Evolutionary conservation across 2,797 vertebrate species (phyloP), one percentile per base, ranked within the genome.

Genomic region (Eleutherodactylus coqui): DNA sequence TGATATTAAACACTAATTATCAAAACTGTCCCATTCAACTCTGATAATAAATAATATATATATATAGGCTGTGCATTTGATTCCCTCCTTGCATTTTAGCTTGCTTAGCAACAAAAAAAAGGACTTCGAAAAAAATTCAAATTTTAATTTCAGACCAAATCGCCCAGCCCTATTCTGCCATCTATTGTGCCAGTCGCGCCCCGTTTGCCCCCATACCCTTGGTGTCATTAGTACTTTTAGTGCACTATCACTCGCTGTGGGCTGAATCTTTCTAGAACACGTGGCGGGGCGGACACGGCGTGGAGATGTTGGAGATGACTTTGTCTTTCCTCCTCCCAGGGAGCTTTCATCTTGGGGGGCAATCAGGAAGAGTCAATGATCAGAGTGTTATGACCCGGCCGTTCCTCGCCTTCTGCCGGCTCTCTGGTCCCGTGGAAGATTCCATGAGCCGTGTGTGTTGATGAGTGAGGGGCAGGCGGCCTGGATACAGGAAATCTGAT

Each of bases 401-500:
- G 64, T 60, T 60, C 58, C 49, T 45, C 36, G 6, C 17, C 14
- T 58, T 85, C 62, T 79, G 55, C 82, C 60, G 82, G 51, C 49
- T 21, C 69, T 4, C 51, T n/a, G 67, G 36, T 79, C 75, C 49
- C 17, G n/a, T 85, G 84, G 83, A 67, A 79, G 76, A 79, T 79
- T 85, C 84, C 76, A 43, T 70, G 34, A 27, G 10, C 64, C 58
- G 53, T 60, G 53, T 76, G 73, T 77, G 45, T 29, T 55, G 83
- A 79, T 70, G 62, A 75, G 45, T 81, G 85, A 47, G 72, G 41
- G 41, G 16, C 60, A 49, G 83, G 67, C 67, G 43, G 77, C 38
- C 70, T 72, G 29, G 73, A 51, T 84, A 77, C 78, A 51, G 24
- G 85, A 67, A 75, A 86, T 53, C 53, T 32, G 79, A 86, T 51